Evolutionary conservation across 1,140 invertebrate species (phyloP), one percentile per base, ranked within the genome.

Genomic region (Drosophila arizonae): DNA sequence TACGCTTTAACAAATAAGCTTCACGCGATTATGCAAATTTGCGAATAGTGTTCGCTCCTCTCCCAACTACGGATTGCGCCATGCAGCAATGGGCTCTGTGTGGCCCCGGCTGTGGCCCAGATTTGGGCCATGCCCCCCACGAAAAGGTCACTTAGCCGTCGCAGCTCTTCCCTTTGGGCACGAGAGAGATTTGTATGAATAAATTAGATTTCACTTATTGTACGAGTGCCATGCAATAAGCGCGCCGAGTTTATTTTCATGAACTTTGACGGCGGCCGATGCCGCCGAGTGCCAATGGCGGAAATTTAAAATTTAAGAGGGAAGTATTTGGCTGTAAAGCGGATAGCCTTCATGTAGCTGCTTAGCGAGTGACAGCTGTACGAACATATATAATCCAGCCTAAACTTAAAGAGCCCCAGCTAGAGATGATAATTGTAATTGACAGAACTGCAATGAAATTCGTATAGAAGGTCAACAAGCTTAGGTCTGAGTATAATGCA

Each of bases 1-100:
- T 81, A 75, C 43, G 66, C 64, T 81, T 87, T 87, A 82, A 81
- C 82, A 86, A 86, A 87, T 86, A 87, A 87, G 82, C 82, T 86
- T 82, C 84, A 86, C 82, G 82, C 82, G 82, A 86, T 86, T 86
- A 86, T 86, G 82, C 69, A 86, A 86, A 86, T 86, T 76, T 82
- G 55, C 46, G 68, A 79, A 61, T 75, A 62, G 55, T 79, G 50
- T 21, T 74, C 66, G 21, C 51, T 50, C 46, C 0, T 6, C 45
- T 51, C 50, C 58, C 24, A 63, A 62, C 58, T 57, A 64, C 60
- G 28, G 21, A 24, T 24, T 3, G 21, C 0, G 5, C 28, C 56
- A 57, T 66, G 69, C 62, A 57, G 51, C 17, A 36, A 8, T 43
- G 39, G 46, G 62, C 33, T 11, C 28, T 24, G 26, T 4, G 48